phyloP scores from a whole-genome alignment of 2,888 invertebrate species.

The Lapara coniferarum region DNA sequence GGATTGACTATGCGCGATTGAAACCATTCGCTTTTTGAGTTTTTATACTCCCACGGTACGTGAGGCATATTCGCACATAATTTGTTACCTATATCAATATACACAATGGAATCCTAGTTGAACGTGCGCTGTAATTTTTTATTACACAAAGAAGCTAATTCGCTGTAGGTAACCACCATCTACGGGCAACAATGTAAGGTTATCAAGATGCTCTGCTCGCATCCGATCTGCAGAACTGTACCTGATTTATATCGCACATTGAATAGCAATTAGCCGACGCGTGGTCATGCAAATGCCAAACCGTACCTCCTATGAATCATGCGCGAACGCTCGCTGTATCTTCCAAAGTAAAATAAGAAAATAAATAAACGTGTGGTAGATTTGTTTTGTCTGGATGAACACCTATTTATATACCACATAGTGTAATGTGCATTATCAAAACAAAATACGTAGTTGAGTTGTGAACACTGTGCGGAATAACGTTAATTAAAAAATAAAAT shows the following conservation, averaged over 20 bases:
- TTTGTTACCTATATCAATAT: not conserved
- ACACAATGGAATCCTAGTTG: not conserved
- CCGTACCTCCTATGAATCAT: slow-evolving; percentile 64
- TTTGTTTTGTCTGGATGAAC: slow-evolving; percentile 50
- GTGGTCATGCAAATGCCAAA: slow-evolving; percentile 72
- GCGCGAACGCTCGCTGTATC: slow-evolving; percentile 52
- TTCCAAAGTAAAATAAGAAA: slow-evolving; percentile 52
- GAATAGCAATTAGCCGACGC: slow-evolving; percentile 70
- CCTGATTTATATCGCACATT: slow-evolving; percentile 69
- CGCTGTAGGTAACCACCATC: slow-evolving; percentile 22
- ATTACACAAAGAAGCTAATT: slow-evolving; percentile 22
- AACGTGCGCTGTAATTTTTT: not conserved
- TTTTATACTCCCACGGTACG: slow-evolving; percentile 5
- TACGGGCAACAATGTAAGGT: slow-evolving; percentile 44
- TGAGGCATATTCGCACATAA: slow-evolving; percentile 3
- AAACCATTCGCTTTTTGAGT: slow-evolving; percentile 9
- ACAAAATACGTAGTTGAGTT: slow-evolving; percentile 6
- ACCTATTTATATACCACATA: slow-evolving; percentile 32
- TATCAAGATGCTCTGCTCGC: slow-evolving; percentile 45
- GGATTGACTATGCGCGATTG: slow-evolving; percentile 9
- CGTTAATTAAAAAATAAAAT: not conserved
- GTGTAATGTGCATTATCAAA: slow-evolving; percentile 21
- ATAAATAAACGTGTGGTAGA: slow-evolving; percentile 50
- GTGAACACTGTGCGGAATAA: not conserved
- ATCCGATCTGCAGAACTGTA: slow-evolving; percentile 49